Evolutionary conservation across 2,888 invertebrate species (phyloP).

Genomic region (Coecobrya sp.): DNA sequence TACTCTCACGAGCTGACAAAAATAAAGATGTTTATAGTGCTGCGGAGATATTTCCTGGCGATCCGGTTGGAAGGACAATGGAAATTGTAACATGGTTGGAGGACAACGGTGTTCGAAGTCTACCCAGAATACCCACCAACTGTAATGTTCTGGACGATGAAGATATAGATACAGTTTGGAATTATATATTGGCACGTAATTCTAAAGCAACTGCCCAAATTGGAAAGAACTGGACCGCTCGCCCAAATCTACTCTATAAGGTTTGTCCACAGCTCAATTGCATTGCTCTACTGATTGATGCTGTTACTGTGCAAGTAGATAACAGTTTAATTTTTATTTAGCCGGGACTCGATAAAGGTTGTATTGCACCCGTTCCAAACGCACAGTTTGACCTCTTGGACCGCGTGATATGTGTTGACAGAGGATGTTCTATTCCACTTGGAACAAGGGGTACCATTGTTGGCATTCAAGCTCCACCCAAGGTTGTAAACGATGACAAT

Average conservation of each 20-base stretch:
- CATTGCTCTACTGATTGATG: too few relatives aligned
- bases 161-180: slow-evolving; percentile 85
- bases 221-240: slow-evolving; percentile 74
- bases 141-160: slow-evolving; percentile 86
- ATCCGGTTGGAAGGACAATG: slow-evolving; percentile 81
- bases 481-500: slow-evolving; percentile 75
- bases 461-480: slow-evolving; percentile 88
- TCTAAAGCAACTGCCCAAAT: background rate
- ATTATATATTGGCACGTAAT: slow-evolving; percentile 75
- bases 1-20: slow-evolving; percentile 88
- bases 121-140: slow-evolving; percentile 84
- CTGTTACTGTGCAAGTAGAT: background rate
- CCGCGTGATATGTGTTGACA: slow-evolving; percentile 93
- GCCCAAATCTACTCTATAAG: slow-evolving; percentile 83
- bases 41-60: slow-evolving; percentile 87
- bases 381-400: slow-evolving; percentile 93
- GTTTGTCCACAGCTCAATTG: slow-evolving; percentile 51
- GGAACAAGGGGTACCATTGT: slow-evolving; percentile 95
- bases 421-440: slow-evolving; percentile 93
- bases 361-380: slow-evolving; percentile 91
- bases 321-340: slow-evolving; percentile 44
- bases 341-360: slow-evolving; percentile 87
- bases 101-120: slow-evolving; percentile 81
- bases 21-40: slow-evolving; percentile 87
- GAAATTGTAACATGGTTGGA: slow-evolving; percentile 85